phyloP scores from a whole-genome alignment of 2,797 vertebrate species.

The Amniataba percoides region DNA sequence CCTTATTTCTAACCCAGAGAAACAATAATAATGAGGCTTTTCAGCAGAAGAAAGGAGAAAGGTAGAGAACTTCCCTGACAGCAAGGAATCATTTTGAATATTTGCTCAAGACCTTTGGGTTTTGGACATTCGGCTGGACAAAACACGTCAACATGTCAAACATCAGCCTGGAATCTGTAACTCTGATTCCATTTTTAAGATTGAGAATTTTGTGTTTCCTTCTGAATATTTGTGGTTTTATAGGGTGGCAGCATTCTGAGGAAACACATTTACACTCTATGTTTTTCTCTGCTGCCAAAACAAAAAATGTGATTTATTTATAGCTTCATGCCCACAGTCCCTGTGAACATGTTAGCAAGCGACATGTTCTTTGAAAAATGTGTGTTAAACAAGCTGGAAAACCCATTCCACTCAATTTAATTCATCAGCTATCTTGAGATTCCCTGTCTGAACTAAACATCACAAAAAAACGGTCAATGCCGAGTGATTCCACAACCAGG shows the following conservation, averaged over 20 bases:
- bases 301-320: conserved; percentile 25
- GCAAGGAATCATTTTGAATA: not conserved
- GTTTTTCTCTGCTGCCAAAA: conserved; percentile 5
- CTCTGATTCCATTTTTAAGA: not conserved
- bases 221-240: conserved; percentile 1
- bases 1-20: not conserved
- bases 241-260: not conserved
- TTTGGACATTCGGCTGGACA: not conserved
- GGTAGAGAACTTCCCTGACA: not conserved
- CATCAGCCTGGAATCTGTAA: not conserved
- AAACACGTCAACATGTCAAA: no score
- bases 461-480: not conserved
- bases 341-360: conserved; percentile 5
- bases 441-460: conserved; percentile 1
- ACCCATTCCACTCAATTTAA: not conserved
- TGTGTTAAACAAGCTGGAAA: conserved; percentile 4
- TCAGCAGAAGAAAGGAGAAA: not conserved
- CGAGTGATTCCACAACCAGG: conserved; percentile 1
- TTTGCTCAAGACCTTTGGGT: not conserved
- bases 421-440: not conserved
- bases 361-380: not conserved
- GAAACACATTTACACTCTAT: conserved; percentile 5
- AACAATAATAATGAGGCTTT: not conserved
- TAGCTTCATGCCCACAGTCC: not conserved
- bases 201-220: not conserved